phyloP scores from a whole-genome alignment of 2,888 invertebrate genomes.

The Mythimna loreyi region DNA sequence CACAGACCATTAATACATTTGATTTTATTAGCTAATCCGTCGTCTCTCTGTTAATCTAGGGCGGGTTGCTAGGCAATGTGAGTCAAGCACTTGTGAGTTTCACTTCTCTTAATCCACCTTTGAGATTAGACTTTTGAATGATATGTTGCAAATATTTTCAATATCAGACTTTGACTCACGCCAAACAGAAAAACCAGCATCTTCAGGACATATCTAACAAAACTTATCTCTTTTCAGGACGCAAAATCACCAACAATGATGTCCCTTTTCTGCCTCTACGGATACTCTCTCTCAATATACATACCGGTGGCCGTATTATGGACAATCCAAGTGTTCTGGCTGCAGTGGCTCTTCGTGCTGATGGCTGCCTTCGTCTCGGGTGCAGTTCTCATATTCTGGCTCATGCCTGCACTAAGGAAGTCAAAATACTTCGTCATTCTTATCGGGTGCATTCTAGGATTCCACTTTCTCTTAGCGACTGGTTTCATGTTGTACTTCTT shows the following conservation, averaged over 20 bases:
- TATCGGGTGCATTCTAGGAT: slow-evolving; percentile 92
- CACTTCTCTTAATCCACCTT: background rate
- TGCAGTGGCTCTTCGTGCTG: slow-evolving; percentile 97
- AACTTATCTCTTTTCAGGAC: slow-evolving; percentile 78
- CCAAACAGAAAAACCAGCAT: background rate
- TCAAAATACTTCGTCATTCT: slow-evolving; percentile 89
- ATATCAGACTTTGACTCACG: background rate
- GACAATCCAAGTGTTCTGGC: slow-evolving; percentile 95
- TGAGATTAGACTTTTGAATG: background rate
- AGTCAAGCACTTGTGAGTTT: no score
- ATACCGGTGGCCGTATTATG: slow-evolving; percentile 98
- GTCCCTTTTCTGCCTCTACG: slow-evolving; percentile 98
- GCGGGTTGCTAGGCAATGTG: no score
- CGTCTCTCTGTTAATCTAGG: no score
- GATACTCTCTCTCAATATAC: slow-evolving; percentile 98
- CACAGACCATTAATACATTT: no score
- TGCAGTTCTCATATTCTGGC: slow-evolving; percentile 94
- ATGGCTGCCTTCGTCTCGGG: slow-evolving; percentile 96
- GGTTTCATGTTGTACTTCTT: slow-evolving; percentile 97
- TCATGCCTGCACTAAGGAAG: slow-evolving; percentile 94
- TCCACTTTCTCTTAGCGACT: slow-evolving; percentile 95
- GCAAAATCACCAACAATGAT: slow-evolving; percentile 93
- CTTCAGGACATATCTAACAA: background rate
- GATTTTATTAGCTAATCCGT: no score
- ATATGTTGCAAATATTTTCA: background rate